Evolutionary conservation across 2,113 vertebrate genomes (phyloP).

Genomic region (Delphinus delphis): DNA sequence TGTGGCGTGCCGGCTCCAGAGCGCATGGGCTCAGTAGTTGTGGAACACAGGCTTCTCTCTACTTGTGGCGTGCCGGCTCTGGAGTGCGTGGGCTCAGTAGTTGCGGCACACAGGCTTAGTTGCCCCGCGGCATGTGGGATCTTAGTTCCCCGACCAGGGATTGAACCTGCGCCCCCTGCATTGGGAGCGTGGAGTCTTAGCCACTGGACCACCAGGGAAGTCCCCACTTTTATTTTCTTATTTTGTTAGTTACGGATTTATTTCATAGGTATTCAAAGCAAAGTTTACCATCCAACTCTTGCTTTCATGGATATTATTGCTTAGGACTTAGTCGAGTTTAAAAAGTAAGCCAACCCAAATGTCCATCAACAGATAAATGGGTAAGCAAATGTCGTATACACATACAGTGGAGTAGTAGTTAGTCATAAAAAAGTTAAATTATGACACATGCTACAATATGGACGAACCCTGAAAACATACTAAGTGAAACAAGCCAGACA

Average conservation of each 20-base stretch:
- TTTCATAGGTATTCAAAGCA: not conserved
- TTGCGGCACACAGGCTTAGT: too few relatives aligned
- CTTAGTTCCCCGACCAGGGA: not conserved
- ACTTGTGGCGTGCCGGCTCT: too few relatives aligned
- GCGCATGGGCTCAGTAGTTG: too few relatives aligned
- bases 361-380: not conserved
- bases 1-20: too few relatives aligned
- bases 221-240: not conserved
- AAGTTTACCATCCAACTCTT: not conserved
- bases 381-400: fast-evolving
- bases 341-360: not conserved
- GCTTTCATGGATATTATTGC: not conserved
- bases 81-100: too few relatives aligned
- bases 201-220: not conserved
- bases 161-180: not conserved
- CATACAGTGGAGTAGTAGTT: not conserved
- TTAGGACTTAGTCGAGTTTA: not conserved
- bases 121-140: too few relatives aligned
- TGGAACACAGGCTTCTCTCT: too few relatives aligned
- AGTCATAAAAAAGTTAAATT: not conserved
- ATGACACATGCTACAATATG: not conserved
- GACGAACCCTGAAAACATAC: not conserved
- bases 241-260: not conserved
- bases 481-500: not conserved
- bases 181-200: fast-evolving